Percentiles rank a stretch among this genome's conserved stretches.
These are phyloP conservation scores for Verasper variegatus DNA, from an alignment of 2,113 vertebrate species.

Conservation along the genomic window DNA sequence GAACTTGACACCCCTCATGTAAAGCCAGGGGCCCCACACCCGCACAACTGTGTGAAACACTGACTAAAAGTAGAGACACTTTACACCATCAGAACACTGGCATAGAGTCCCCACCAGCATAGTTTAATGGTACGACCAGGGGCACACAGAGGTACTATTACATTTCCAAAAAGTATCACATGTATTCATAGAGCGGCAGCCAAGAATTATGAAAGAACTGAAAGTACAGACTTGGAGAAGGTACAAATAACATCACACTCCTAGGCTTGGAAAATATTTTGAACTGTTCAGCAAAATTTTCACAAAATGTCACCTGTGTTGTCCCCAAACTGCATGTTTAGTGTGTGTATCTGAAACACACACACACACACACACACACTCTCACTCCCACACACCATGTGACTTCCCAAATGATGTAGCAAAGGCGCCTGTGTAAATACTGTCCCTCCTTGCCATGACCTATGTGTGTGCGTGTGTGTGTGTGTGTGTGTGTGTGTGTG, in stretches of 20 bases:
- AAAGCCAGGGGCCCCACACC: slow-evolving; percentile 60
- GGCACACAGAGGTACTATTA: slow-evolving; percentile 13
- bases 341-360: slow-evolving; percentile 12
- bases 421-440: slow-evolving; percentile 42
- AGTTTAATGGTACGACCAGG: slow-evolving; percentile 1
- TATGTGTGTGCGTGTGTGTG: slow-evolving; percentile 14
- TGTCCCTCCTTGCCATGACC: slow-evolving; percentile 26
- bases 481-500: neutral
- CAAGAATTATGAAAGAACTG: slow-evolving; percentile 12
- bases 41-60: slow-evolving; percentile 45
- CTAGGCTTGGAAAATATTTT: neutral
- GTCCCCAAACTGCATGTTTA: slow-evolving; percentile 20
- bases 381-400: slow-evolving; percentile 10
- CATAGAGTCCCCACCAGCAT: slow-evolving; percentile 15
- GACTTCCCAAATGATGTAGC: slow-evolving; percentile 12
- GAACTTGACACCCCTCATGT: slow-evolving; percentile 69
- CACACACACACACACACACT: neutral
- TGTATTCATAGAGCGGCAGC: slow-evolving; percentile 37
- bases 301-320: slow-evolving; percentile 32
- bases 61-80: slow-evolving; percentile 78
- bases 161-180: slow-evolving; percentile 39
- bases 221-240: neutral
- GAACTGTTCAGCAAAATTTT: neutral
- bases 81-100: slow-evolving; percentile 63
- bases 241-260: neutral